Conservation (phyloP, 2,113 vertebrate genomes). For the Aegithalos caudatus region DNA sequence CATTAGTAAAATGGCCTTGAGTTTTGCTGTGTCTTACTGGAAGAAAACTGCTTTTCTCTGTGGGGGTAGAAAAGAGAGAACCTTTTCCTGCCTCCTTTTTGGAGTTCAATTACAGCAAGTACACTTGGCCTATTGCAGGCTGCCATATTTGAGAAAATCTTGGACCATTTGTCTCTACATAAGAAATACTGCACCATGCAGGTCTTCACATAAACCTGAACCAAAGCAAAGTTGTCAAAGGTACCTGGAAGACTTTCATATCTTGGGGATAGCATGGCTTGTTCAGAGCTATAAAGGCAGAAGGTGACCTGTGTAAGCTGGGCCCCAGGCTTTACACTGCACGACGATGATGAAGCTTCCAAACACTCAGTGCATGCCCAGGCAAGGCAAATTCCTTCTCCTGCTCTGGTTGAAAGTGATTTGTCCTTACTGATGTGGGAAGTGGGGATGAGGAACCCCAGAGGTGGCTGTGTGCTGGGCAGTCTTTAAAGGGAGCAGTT, state of each 20-base stretch:
- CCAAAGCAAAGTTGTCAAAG: background rate
- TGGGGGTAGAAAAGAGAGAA: background rate
- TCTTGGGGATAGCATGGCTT: background rate
- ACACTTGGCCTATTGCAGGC: background rate
- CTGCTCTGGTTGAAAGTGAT: background rate
- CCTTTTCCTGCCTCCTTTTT: background rate
- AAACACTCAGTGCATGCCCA: background rate
- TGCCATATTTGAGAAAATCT: background rate
- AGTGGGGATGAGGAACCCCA: background rate
- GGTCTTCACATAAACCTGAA: background rate
- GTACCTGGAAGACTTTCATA: background rate
- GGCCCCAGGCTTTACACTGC: background rate
- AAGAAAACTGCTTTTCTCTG: background rate
- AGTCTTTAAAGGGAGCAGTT: background rate
- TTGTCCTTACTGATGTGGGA: background rate
- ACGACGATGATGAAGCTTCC: background rate
- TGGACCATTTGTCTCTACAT: background rate
- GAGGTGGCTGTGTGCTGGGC: background rate
- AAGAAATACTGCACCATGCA: background rate
- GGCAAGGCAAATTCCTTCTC: background rate
- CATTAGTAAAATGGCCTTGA: background rate
- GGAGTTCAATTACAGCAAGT: background rate
- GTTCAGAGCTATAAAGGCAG: background rate
- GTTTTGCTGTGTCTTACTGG: background rate
- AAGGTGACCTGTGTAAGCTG: background rate